Evolutionary conservation across 2,797 vertebrate species (phyloP), one percentile per base, ranked within the genome.

Genomic region (Thamnophis elegans): DNA sequence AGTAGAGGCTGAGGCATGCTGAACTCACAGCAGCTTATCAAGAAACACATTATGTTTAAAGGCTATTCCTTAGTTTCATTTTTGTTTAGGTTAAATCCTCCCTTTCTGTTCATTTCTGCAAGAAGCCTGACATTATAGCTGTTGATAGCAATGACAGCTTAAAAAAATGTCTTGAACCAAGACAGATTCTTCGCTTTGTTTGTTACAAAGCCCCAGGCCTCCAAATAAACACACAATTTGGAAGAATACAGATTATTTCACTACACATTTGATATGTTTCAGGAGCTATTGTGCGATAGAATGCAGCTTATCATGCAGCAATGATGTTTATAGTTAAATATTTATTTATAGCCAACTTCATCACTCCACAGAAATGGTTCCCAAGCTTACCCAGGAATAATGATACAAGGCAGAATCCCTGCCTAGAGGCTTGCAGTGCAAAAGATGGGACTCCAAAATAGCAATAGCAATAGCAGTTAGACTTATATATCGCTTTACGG

Each of bases 91-190:
- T 92, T 93, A 96, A 93, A 93, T 93, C 93, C 91, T 93, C 88
- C 85, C 88, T 96, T 95, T 91, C 93, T 96, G 91, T 96, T 93
- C 94, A 94, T 68, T 85, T 95, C 91, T 91, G 92, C 47, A 1
- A 94, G n/a, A 86, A 91, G 78, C 87, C 93, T 36, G 58, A 54
- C 86, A 90, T 93, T 94, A 92, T 92, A 92, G 51, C 92, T 93
- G 92, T 88, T 62, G 90, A 25, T 53, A 90, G 65, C 53, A 93
- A 94, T 22, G 90, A 92, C 90, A 93, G 86, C 82, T 42, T 36
- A 0, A 0, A 89, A 18, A 58, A 90, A 92, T 18, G 7, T 90
- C 89, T 42, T 32, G 28, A 53, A 65, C 8, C 93, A 51, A 91
- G 85, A 25, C 22, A 89, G 12, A 25, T 20, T 92, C 85, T 62